phyloP scores from a whole-genome alignment of 1,140 invertebrate genomes.

The Drosophila orena region DNA sequence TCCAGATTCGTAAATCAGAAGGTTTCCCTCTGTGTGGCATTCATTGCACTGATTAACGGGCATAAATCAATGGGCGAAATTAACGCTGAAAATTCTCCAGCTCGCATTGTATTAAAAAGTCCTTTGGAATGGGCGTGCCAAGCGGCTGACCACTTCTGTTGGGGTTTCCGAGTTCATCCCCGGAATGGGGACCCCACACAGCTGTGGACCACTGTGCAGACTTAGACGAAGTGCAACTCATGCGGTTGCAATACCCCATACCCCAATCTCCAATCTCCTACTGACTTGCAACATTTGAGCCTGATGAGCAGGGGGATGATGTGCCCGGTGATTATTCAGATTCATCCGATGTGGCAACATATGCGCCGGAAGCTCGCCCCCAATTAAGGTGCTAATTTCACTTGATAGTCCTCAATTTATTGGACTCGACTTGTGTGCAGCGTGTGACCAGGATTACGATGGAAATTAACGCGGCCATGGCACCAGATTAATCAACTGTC shows the following conservation, averaged over 20 bases:
- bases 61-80: conserved; percentile 54
- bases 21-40: background rate
- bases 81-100: conserved; percentile 25
- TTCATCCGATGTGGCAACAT: conserved; percentile 29
- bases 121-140: conserved; percentile 17
- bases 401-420: conserved; percentile 64
- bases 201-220: conserved; percentile 37
- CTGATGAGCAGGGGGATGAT: conserved; percentile 16
- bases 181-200: conserved; percentile 1
- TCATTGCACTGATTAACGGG: conserved; percentile 34
- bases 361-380: conserved; percentile 24
- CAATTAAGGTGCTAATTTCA: conserved; percentile 35
- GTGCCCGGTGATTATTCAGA: conserved; percentile 15
- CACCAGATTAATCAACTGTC: conserved; percentile 2
- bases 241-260: conserved; percentile 52
- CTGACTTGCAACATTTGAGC: conserved; percentile 61
- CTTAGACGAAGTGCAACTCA: conserved; percentile 69
- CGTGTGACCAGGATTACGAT: background rate
- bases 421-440: background rate
- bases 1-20: background rate
- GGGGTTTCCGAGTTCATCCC: conserved; percentile 2
- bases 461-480: conserved; percentile 6
- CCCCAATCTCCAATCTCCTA: background rate
- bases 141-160: conserved; percentile 72
- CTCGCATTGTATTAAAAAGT: conserved; percentile 60